A percentile compares a stretch with the other conserved stretches of the same genome.
phyloP scores from a whole-genome alignment of 2,113 vertebrate species.

The Entosphenus tridentatus region DNA sequence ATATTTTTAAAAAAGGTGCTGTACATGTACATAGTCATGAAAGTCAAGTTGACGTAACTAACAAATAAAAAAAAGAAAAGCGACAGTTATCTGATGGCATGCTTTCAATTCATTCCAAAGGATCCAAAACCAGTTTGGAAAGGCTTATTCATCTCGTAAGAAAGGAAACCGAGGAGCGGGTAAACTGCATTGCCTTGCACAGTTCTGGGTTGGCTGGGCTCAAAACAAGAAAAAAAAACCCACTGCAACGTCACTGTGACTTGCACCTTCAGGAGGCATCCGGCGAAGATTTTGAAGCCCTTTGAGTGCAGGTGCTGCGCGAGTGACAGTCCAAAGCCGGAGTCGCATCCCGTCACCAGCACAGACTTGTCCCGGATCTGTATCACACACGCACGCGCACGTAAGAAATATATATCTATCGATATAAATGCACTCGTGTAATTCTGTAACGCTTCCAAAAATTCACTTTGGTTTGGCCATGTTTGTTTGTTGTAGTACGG shows the following conservation, averaged over 20 bases:
- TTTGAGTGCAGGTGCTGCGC: constrained; percentile 35
- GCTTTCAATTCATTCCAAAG: background rate
- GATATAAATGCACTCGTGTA: too few relatives aligned
- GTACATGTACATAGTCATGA: too few relatives aligned
- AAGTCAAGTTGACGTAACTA: too few relatives aligned
- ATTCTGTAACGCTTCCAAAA: too few relatives aligned
- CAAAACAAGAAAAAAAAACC: background rate
- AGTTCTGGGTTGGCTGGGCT: background rate
- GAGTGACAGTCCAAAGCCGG: constrained; percentile 41
- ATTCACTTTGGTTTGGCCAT: too few relatives aligned
- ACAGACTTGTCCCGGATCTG: constrained; percentile 38
- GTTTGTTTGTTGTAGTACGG: too few relatives aligned
- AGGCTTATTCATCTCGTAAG: background rate
- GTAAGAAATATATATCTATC: too few relatives aligned
- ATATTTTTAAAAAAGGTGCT: too few relatives aligned
- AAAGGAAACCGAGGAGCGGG: background rate
- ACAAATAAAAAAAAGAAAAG: too few relatives aligned
- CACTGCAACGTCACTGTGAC: background rate
- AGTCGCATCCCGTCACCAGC: constrained; percentile 51
- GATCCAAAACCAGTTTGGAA: background rate
- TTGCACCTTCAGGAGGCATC: constrained; percentile 38
- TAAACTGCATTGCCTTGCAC: background rate
- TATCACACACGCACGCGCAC: too few relatives aligned
- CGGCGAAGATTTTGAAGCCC: constrained; percentile 52
- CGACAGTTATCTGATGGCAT: background rate